Evolutionary conservation across 1,140 invertebrate species (phyloP).

Genomic region (Reticulitermes speratus): DNA sequence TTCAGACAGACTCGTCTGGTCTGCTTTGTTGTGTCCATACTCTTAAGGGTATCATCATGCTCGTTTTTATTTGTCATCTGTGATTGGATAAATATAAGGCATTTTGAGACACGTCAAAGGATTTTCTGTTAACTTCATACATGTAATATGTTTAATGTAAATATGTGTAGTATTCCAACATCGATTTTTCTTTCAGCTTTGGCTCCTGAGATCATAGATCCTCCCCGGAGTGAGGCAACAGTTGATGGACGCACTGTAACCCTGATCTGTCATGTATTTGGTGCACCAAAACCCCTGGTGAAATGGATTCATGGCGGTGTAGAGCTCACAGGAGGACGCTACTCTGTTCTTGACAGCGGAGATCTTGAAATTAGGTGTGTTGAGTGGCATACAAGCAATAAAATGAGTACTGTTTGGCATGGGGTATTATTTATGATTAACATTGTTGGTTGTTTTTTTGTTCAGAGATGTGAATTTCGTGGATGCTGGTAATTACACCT

Average conservation of each 20-base stretch:
- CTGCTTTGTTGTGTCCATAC: too few relatives aligned
- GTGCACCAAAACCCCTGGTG: slow-evolving; percentile 91
- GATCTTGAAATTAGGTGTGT: slow-evolving; percentile 74
- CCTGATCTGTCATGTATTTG: slow-evolving; percentile 90
- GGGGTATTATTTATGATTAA: background rate
- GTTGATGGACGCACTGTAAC: slow-evolving; percentile 81
- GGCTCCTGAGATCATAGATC: slow-evolving; percentile 84
- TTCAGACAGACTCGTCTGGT: too few relatives aligned
- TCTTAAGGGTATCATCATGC: too few relatives aligned
- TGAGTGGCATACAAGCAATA: background rate
- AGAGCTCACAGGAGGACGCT: slow-evolving; percentile 83
- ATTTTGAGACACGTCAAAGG: too few relatives aligned
- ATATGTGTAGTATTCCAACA: too few relatives aligned
- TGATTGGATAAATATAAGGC: too few relatives aligned
- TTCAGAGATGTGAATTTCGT: slow-evolving; percentile 71
- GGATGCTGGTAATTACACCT: slow-evolving; percentile 87
- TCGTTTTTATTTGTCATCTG: too few relatives aligned
- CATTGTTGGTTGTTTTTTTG: slow-evolving; percentile 35
- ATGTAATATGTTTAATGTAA: too few relatives aligned
- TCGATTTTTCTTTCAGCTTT: slow-evolving; percentile 60
- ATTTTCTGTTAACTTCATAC: too few relatives aligned
- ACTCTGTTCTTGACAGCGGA: slow-evolving; percentile 68
- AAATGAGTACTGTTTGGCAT: background rate
- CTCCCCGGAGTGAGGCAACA: slow-evolving; percentile 74
- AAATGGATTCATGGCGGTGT: slow-evolving; percentile 85